These are phyloP conservation scores for Aphidius ervi DNA, from an alignment of 1,140 invertebrate species.

Conservation along the genomic window DNA sequence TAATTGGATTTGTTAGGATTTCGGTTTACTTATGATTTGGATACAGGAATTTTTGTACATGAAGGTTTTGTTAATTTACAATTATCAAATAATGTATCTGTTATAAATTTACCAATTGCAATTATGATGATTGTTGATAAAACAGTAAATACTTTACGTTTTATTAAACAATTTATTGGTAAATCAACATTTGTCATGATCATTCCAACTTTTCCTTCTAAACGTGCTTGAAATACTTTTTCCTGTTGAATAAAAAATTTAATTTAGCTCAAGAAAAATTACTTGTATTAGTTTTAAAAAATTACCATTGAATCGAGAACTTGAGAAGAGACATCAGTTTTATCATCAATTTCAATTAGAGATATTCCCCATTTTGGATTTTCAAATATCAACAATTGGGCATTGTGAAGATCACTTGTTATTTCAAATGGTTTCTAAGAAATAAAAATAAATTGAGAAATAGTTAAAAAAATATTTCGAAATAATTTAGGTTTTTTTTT, in stretches of 20 bases:
- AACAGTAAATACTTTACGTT: conserved; percentile 60
- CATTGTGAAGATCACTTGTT: conserved; percentile 59
- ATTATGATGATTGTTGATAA: conserved; percentile 57
- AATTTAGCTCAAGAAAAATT: not conserved
- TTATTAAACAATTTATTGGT: conserved; percentile 63
- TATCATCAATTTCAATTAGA: conserved; percentile 52
- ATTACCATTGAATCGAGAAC: conserved; percentile 44
- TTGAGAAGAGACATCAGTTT: conserved; percentile 34
- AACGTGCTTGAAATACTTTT: conserved; percentile 51
- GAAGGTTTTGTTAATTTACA: not conserved
- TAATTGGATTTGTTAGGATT: conserved; percentile 11
- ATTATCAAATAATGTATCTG: conserved; percentile 34
- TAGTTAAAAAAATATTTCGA: not conserved
- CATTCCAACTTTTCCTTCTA: conserved; percentile 54
- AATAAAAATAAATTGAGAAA: conserved; percentile 10
- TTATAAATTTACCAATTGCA: conserved; percentile 49
- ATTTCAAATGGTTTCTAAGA: conserved; percentile 46
- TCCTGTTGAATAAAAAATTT: conserved; percentile 42
- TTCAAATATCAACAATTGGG: conserved; percentile 63
- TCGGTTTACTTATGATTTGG: conserved; percentile 15
- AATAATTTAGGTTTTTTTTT: not conserved
- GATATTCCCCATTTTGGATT: conserved; percentile 68
- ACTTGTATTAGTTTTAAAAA: conserved; percentile 12
- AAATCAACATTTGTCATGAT: conserved; percentile 59
- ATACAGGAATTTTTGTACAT: conserved; percentile 20